phyloP scores from a whole-genome alignment of 2,113 vertebrate genomes.

The Trinectes maculatus region DNA sequence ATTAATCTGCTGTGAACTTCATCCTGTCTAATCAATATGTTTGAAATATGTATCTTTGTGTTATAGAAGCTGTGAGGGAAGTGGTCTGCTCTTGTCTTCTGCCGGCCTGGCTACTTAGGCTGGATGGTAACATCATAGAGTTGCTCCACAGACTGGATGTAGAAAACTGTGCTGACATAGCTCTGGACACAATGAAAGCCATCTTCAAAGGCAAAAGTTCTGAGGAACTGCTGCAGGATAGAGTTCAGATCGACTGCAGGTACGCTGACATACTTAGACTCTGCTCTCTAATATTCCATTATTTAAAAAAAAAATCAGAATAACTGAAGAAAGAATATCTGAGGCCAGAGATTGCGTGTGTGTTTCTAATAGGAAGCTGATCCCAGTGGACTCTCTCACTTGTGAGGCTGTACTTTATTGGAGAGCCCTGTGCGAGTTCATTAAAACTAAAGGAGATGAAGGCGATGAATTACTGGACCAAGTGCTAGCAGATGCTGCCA shows the following conservation, averaged over 20 bases:
- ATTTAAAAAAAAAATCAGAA: too few relatives aligned
- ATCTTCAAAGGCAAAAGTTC: constrained; percentile 81
- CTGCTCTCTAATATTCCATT: background rate
- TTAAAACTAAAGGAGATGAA: constrained; percentile 90
- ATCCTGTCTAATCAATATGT: background rate
- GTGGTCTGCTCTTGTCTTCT: constrained; percentile 85
- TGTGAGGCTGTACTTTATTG: constrained; percentile 92
- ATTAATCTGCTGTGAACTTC: too few relatives aligned
- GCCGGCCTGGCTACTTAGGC: constrained; percentile 86
- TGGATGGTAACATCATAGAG: constrained; percentile 86
- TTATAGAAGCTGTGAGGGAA: constrained; percentile 87
- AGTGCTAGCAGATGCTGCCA: constrained; percentile 89
- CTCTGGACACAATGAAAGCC: constrained; percentile 82
- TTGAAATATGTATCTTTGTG: constrained; percentile 6
- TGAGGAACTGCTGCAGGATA: constrained; percentile 81
- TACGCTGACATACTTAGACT: constrained; percentile 54
- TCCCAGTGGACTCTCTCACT: constrained; percentile 86
- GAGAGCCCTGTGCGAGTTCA: constrained; percentile 90
- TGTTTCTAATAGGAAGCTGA: constrained; percentile 85
- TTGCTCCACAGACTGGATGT: constrained; percentile 93
- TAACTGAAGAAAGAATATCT: background rate
- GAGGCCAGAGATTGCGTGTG: background rate
- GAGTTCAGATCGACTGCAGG: constrained; percentile 84
- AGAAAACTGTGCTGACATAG: constrained; percentile 91
- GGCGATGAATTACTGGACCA: constrained; percentile 90